Percentiles rank a stretch among this genome's conserved stretches.
phyloP scores from a whole-genome alignment of 2,888 invertebrate species.

The Bedellia somnulentella region DNA sequence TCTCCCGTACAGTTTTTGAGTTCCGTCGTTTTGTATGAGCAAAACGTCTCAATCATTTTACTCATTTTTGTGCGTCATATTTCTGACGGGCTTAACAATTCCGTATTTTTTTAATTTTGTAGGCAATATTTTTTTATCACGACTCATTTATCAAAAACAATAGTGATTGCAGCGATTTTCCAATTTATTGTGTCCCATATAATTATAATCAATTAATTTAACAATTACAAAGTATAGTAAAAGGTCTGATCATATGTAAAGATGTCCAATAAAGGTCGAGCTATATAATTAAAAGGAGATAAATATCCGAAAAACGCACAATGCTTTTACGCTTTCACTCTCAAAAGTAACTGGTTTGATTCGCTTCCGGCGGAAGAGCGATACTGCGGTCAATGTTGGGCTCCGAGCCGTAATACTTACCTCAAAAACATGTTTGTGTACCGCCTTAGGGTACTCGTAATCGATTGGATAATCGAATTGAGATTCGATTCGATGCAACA shows the following conservation, averaged over 20 bases:
- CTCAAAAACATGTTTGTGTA: constrained; percentile 3
- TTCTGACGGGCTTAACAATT: constrained; percentile 15
- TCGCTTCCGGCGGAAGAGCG: constrained; percentile 9
- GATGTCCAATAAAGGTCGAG: too few species aligned
- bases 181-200: too few species aligned
- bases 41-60: constrained; percentile 39
- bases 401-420: constrained; percentile 3
- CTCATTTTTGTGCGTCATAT: constrained; percentile 28
- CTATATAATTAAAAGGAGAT: too few species aligned
- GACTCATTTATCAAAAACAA: too few species aligned
- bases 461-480: constrained; percentile 4
- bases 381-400: constrained; percentile 5
- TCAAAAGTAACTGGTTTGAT: constrained; percentile 9
- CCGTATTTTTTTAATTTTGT: too few species aligned
- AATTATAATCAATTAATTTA: too few species aligned
- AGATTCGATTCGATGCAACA: too few species aligned
- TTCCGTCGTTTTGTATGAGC: constrained; percentile 25
- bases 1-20: constrained; percentile 41
- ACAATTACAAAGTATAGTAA: too few species aligned
- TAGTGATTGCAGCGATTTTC: too few species aligned
- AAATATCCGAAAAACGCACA: too few species aligned
- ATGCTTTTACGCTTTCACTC: constrained; percentile 7
- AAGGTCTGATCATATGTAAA: too few species aligned
- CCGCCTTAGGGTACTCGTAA: constrained; percentile 4
- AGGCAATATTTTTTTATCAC: too few species aligned